Base-by-base conservation (phyloP, 1,140 invertebrate species). In the Nasonia giraulti region DNA sequence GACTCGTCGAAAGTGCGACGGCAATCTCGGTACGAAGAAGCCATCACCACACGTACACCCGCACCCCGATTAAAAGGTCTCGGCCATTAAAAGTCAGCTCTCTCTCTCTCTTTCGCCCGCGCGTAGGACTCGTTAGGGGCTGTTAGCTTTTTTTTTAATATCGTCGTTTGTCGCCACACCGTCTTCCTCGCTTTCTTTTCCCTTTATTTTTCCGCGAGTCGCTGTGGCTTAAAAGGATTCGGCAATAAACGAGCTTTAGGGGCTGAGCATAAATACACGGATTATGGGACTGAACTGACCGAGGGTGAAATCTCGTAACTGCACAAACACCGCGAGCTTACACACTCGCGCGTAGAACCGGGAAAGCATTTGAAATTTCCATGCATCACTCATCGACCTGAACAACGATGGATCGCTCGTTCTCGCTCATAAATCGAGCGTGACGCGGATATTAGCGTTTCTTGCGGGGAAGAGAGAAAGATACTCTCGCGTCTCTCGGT, bases 141-240 rank as follows among this genome's bases (percentile, higher is more conserved):
- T 71, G 31, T 2, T 40, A 47, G 71, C 44, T n/a, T 87, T 44
- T 75, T 86, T 88, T 88, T 86, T 86, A 86, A 84, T 86, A 84
- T 80, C 82, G 23, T 47, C 80, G 83, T 79, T 83, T 75, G 86
- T 80, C 82, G 83, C 79, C 85, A 8, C 44, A 47, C 0, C 31
- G 68, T 69, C 40, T 75, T 87, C 71, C 80, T 87, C 84, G 81
- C 68, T 23, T 80, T 80, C 31, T n/a, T 66, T 66, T 66, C 0
- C 33, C 33, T 37, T 37, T 37, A 37, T 37, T 37, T 37, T 5
- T 37, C 33, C 5, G 31, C 1, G 20, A 20, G 37, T 40, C 77
- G 68, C 86, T 87, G 87, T 79, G 87, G 88, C 90, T 90, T 93
- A 93, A 93, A 92, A 92, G 92, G 92, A 92, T 92, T 92, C 89